Evolutionary conservation across 2,113 vertebrate species (phyloP), one percentile per base, ranked within the genome.

Genomic region (Daphoenositta chrysoptera): DNA sequence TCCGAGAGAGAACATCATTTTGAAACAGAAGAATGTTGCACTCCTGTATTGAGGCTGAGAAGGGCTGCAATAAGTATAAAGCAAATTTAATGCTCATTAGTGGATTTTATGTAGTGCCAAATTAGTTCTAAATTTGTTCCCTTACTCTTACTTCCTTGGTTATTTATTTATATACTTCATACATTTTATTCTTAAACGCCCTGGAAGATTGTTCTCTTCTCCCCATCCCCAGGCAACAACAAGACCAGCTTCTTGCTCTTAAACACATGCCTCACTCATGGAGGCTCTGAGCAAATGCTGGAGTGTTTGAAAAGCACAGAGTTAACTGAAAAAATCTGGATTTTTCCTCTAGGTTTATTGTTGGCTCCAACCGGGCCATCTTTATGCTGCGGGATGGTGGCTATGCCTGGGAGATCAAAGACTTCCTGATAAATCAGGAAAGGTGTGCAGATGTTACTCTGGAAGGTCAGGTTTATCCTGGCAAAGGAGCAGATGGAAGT

Each of bases 361-460:
- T 99, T 86, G 99, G 99, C 35, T 98, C 99, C 24, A 99, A 99
- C 96, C 98, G 99, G 5, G 99, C 98, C 60, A 99, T 99, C 97
- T 99, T 99, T 90, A 99, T 99, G 99, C 98, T 99, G 10, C 98
- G 99, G 5, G 99, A 99, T 8, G 99, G 99, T 6, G 98, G 98
- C 70, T 98, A 98, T 0, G 99, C 99, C 33, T 99, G 99, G 99
- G 99, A 99, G 98, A 98, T 99, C 95, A 99, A 99, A 97, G 99
- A 99, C 98, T 99, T 99, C 65, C 96, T 99, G 53, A 80, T 99
- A 61, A 91, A 93, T 35, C 99, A 99, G 87, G 99, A 99, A 16
- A 98, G 99, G 91, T 99, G 99, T 76, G 95, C 96, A 0, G 99
- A 99, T 10, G 99, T 99, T 31, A 99, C 99, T 12, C 98, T 99